Evolutionary conservation across 2,888 invertebrate species (phyloP), one percentile per base, ranked within the genome.

Genomic region (Lycophotia porphyrea): DNA sequence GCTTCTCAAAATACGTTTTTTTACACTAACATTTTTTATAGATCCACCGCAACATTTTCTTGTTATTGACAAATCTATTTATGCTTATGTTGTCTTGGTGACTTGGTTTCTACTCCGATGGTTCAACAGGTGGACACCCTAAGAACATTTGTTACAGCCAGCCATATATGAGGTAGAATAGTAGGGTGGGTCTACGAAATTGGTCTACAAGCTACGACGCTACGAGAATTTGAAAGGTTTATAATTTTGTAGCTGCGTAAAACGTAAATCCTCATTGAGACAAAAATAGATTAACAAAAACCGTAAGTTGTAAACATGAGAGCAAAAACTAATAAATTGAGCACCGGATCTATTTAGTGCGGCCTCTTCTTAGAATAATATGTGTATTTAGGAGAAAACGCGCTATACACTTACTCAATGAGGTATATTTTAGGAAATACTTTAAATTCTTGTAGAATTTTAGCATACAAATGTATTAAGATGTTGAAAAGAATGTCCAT

Each of bases 201-300:
- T 34, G 34, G 47, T 52, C 73, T 71, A 71, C 74, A 58, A 11
- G 27, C 44, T 68, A 68, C 58, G 82, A 60, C 5, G 18, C 61
- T 65, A 68, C 63, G 52, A 71, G 15, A 18, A 36, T 52, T 60
- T 15, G 18, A 67, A 34, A 42, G n/a, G n/a, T 52, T 42, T 70
- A 39, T 49, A 71, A 8, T 72, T 55, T 39, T 71, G 1, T 39
- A 74, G 52, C 31, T 61, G 55, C 49, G 69, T 70, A 52, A 11
- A 44, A 78, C 64, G 71, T 71, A 74, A 82, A 74, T 55, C 52
- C 60, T 70, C 67, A 68, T 47, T 18, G 61, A 34, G 18, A 39
- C 21, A 61, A 58, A 79, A 74, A 74, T 61, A 70, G 42, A 60
- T 15, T 44, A 65, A 79, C 36, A 79, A 81, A 82, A 82, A 74